Evolutionary conservation across 2,113 vertebrate genomes (phyloP), one percentile per base, ranked within the genome.

Genomic region (Mobula hypostoma): DNA sequence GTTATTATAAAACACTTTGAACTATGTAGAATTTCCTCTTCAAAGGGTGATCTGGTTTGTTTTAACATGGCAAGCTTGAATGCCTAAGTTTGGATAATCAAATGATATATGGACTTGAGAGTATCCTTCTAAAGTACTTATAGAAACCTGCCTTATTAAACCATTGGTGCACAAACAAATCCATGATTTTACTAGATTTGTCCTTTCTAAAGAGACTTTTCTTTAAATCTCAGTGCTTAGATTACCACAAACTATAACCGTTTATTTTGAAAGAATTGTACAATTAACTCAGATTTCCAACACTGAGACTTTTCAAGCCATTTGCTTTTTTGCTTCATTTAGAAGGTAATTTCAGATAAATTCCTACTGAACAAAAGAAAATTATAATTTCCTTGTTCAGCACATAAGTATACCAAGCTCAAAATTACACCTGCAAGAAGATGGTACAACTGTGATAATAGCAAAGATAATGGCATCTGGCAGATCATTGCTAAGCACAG

Each of bases 341-440:
- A 32, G 29, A 36, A 68, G n/a, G 4, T 68, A 68, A 90, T 90
- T 90, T 90, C n/a, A 70, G 36, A n/a, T 91, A 68, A 7, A 91
- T 70, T 2, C 19, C 29, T 36, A 68, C 19, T n/a, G n/a, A 68
- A 68, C 17, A 32, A 68, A 32, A 70, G n/a, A 70, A 91, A 70
- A 70, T 91, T 74, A 74, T 93, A 70, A 76, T 72, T 74, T 48
- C 90, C 7, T 68, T 48, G 11, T 74, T 40, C 21, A 40, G 74
- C 91, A 93, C 91, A 74, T 40, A 19, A 27, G 72, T 40, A 21
- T 27, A 56, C 9, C 36, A 93, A 29, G 48, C 68, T 72, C 70
- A 93, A 90, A 66, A 63, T 90, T 63, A 90, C 32, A 63, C 61
- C n/a, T n/a, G n/a, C 85, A 90, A 88, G 32, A 14, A 66, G 29